These are phyloP conservation scores for Lissonota sp. DNA, from an alignment of 2,888 invertebrate species.

Conservation along the genomic window DNA sequence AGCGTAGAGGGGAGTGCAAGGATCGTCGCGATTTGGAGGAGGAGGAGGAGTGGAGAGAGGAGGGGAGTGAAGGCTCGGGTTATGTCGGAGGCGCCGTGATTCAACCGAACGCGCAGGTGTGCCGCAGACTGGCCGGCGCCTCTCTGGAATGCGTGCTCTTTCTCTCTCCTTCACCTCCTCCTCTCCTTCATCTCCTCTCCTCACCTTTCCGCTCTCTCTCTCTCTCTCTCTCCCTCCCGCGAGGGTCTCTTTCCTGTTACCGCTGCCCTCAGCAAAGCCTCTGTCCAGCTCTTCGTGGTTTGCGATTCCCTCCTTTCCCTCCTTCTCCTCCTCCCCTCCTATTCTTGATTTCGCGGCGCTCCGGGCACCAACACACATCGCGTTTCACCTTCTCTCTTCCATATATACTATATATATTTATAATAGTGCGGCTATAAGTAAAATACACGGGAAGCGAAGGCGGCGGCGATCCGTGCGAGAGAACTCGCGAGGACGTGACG, in stretches of 20 bases:
- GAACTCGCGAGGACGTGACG: conserved; percentile 64
- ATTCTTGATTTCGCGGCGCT: conserved; percentile 44
- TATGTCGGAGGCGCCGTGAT: conserved; percentile 81
- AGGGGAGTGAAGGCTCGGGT: conserved; percentile 74
- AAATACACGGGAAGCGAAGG: conserved; percentile 40
- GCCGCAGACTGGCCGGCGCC: conserved; percentile 83
- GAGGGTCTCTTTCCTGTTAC: conserved; percentile 51
- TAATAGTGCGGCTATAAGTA: conserved; percentile 36
- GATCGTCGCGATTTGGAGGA: too few relatives aligned
- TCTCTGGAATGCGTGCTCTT: conserved; percentile 80
- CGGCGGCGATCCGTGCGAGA: conserved; percentile 54
- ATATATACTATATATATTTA: conserved; percentile 12
- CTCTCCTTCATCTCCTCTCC: conserved; percentile 23
- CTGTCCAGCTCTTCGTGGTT: conserved; percentile 46
- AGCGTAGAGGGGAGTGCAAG: conserved; percentile 42
- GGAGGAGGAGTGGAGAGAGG: conserved; percentile 48
- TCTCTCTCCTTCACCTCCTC: conserved; percentile 60
- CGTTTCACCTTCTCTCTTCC: conserved; percentile 32
- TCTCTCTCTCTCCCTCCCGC: conserved; percentile 45
- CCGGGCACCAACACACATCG: conserved; percentile 48
- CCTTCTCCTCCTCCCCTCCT: conserved; percentile 67
- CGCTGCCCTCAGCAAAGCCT: conserved; percentile 36
- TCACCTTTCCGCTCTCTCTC: conserved; percentile 13
- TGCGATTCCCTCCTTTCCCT: conserved; percentile 19
- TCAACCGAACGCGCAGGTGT: conserved; percentile 82